phyloP scores from a whole-genome alignment of 2,797 vertebrate genomes.

The Xenops minutus region DNA sequence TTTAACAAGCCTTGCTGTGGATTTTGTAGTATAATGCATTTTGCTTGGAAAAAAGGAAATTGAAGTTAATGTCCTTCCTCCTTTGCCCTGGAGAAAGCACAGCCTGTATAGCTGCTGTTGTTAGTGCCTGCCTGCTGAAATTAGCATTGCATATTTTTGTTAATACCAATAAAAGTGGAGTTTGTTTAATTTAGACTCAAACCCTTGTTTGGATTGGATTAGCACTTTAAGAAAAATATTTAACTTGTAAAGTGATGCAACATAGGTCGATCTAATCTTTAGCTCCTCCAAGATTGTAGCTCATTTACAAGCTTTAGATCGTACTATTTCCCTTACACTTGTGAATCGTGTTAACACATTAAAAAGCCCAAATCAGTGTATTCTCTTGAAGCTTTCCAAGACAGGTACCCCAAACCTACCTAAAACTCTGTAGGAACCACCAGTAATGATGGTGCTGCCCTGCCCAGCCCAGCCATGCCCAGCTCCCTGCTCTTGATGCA shows the following conservation, averaged over 20 bases:
- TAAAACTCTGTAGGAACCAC: not conserved
- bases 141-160: slow-evolving; percentile 51
- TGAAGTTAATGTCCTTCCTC: slow-evolving; percentile 1
- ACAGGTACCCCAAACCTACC: not conserved
- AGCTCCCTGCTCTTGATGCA: not conserved
- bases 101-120: not conserved
- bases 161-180: slow-evolving; percentile 55
- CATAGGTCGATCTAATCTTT: not conserved
- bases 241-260: slow-evolving; percentile 54
- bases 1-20: not conserved
- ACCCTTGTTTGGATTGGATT: slow-evolving; percentile 62
- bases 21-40: slow-evolving; percentile 13
- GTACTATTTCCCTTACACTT: not conserved
- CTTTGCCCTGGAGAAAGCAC: not conserved
- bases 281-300: not conserved
- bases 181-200: slow-evolving; percentile 64
- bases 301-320: not conserved
- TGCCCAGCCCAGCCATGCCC: not conserved
- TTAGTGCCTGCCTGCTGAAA: slow-evolving; percentile 14
- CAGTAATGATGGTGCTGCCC: not conserved
- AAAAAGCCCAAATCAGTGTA: accelerated
- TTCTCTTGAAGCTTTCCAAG: not conserved
- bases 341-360: not conserved
- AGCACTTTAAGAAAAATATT: slow-evolving; percentile 59
- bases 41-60: slow-evolving; percentile 36